Evolutionary conservation across 1,140 invertebrate species (phyloP).

Genomic region (Heliconius himera): DNA sequence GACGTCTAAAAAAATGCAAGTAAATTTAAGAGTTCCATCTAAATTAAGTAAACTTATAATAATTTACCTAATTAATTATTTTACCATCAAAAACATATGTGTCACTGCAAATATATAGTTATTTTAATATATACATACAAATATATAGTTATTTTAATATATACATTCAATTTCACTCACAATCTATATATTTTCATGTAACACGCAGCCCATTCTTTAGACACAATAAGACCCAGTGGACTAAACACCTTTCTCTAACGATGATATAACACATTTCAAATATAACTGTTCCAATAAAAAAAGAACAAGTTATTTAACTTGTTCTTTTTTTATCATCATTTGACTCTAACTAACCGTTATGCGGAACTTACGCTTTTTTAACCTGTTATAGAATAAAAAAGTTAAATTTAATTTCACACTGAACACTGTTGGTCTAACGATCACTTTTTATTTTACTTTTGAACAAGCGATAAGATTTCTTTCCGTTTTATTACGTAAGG

Average conservation of each 20-base stretch:
- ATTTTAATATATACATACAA: too few relatives aligned
- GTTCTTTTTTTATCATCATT: too few relatives aligned
- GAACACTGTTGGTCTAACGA: conserved; percentile 15
- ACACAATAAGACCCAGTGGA: neutral
- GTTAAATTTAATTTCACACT: conserved; percentile 38
- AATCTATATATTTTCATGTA: neutral
- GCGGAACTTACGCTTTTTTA: conserved; percentile 38
- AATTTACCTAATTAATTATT: too few relatives aligned
- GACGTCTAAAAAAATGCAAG: too few relatives aligned
- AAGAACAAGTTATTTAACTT: conserved; percentile 30
- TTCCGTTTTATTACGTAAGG: conserved; percentile 16
- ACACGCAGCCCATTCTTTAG: neutral
- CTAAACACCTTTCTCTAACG: neutral
- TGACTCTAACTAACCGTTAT: conserved; percentile 40
- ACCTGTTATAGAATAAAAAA: conserved; percentile 42
- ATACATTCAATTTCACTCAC: too few relatives aligned
- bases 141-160: too few relatives aligned
- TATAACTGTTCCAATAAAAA: conserved; percentile 35
- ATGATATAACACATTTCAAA: conserved; percentile 20
- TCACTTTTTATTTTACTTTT: conserved; percentile 27
- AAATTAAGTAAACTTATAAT: too few relatives aligned
- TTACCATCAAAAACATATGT: too few relatives aligned
- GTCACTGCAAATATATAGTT: too few relatives aligned
- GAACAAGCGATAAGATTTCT: neutral
- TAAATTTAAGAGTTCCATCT: too few relatives aligned